Evolutionary conservation across 2,113 vertebrate species (phyloP).

Genomic region (Hypocryptadius cinnamomeus): DNA sequence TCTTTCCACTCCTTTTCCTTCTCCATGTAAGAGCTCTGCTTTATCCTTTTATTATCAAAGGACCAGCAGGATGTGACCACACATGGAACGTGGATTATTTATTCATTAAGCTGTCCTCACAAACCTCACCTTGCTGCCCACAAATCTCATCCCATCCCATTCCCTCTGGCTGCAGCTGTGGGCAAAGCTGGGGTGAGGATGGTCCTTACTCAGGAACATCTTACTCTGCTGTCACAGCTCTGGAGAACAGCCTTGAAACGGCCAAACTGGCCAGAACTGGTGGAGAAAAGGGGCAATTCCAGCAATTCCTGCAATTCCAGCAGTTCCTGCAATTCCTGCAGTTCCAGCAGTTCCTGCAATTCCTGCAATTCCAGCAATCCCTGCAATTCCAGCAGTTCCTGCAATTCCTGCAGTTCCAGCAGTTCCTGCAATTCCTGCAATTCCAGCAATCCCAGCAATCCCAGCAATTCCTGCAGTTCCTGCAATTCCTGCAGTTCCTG

Average conservation of each 20-base stretch:
- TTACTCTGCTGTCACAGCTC: not conserved
- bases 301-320: too few relatives aligned
- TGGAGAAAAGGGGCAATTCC: not conserved
- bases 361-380: accelerated
- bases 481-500: too few relatives aligned
- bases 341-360: too few relatives aligned
- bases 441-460: not conserved
- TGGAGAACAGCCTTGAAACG: accelerated
- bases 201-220: accelerated
- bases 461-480: not conserved
- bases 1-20: accelerated
- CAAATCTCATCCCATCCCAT: accelerated
- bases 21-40: accelerated
- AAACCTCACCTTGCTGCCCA: not conserved
- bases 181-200: not conserved
- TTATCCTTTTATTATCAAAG: not conserved
- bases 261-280: not conserved
- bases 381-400: too few relatives aligned
- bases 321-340: not conserved
- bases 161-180: not conserved
- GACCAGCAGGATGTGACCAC: not conserved
- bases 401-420: not conserved
- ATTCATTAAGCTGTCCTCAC: not conserved
- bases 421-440: too few relatives aligned
- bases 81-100: accelerated